These are phyloP conservation scores for Drosophila picticornis DNA, from an alignment of 2,888 invertebrate species.

Conservation along the genomic window DNA sequence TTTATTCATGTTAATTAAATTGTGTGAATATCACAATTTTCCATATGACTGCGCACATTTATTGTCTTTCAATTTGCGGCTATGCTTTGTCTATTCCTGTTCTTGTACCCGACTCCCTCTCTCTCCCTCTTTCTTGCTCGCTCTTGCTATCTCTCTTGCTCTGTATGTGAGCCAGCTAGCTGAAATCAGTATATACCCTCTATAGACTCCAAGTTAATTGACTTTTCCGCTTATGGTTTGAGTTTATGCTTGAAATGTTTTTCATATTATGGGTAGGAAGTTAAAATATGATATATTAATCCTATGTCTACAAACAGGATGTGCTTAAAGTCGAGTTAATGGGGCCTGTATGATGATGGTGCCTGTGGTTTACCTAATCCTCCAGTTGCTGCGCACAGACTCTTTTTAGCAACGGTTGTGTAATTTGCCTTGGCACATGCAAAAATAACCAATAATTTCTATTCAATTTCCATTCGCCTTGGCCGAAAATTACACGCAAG, in stretches of 20 bases:
- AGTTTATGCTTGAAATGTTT: constrained; percentile 6
- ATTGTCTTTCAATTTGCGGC: constrained; percentile 83
- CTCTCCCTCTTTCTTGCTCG: not conserved
- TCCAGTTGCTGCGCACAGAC: constrained; percentile 25
- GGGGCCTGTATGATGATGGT: not conserved
- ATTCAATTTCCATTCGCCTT: constrained; percentile 67
- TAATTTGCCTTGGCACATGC: constrained; percentile 72
- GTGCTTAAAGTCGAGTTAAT: constrained; percentile 3
- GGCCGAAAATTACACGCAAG: constrained; percentile 72
- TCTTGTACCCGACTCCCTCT: not conserved
- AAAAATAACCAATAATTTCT: constrained; percentile 75
- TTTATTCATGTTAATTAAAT: constrained; percentile 85
- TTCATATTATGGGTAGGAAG: not conserved
- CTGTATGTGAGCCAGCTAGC: not conserved
- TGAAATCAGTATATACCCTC: not conserved
- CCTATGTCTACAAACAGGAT: constrained; percentile 1
- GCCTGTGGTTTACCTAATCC: constrained; percentile 40
- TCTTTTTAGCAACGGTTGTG: constrained; percentile 43
- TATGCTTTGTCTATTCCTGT: constrained; percentile 38
- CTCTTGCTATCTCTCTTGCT: not conserved
- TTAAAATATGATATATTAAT: constrained; percentile 6
- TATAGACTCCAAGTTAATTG: not conserved
- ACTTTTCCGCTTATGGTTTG: not conserved
- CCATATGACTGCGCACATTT: constrained; percentile 83
- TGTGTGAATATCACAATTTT: constrained; percentile 85